Evolutionary conservation across 1,140 invertebrate genomes (phyloP).

Genomic region (Drosophila ohnishii): DNA sequence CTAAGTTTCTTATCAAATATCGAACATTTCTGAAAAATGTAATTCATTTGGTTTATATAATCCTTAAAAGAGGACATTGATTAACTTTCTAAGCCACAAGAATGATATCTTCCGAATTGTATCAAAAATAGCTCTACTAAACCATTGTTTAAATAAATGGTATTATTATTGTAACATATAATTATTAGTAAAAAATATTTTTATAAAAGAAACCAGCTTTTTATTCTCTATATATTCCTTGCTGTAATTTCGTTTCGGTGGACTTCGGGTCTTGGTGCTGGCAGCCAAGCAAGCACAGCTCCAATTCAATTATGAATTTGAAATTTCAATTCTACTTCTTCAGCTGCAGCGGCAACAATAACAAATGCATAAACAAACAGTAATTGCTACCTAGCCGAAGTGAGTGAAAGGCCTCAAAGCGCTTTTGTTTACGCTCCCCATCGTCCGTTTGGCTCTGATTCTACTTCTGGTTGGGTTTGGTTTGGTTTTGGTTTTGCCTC

Average conservation of each 20-base stretch:
- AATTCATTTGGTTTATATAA: too few relatives aligned
- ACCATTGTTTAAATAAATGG: background rate
- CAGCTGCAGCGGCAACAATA: constrained; percentile 41
- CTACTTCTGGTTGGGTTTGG: background rate
- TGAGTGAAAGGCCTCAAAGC: constrained; percentile 68
- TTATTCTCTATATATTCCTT: background rate
- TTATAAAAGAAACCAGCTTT: too few relatives aligned
- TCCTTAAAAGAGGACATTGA: too few relatives aligned
- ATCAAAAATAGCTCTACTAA: too few relatives aligned
- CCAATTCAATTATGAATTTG: constrained; percentile 80
- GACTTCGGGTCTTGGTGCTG: constrained; percentile 42
- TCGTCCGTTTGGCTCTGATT: constrained; percentile 9
- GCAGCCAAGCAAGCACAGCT: constrained; percentile 57
- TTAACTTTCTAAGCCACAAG: too few relatives aligned
- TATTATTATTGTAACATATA: too few relatives aligned
- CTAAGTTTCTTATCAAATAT: too few relatives aligned
- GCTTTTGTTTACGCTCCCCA: constrained; percentile 56
- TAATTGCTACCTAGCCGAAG: constrained; percentile 76
- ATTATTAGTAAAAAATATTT: too few relatives aligned
- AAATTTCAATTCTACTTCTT: constrained; percentile 73
- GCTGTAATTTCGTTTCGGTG: constrained; percentile 45
- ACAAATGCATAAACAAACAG: constrained; percentile 78
- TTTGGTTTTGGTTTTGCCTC: constrained; percentile 16
- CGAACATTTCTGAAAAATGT: too few relatives aligned
- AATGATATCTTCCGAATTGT: too few relatives aligned